Evolutionary conservation across 2,113 vertebrate genomes (phyloP).

Genomic region (Tenebrosternarchus preto): DNA sequence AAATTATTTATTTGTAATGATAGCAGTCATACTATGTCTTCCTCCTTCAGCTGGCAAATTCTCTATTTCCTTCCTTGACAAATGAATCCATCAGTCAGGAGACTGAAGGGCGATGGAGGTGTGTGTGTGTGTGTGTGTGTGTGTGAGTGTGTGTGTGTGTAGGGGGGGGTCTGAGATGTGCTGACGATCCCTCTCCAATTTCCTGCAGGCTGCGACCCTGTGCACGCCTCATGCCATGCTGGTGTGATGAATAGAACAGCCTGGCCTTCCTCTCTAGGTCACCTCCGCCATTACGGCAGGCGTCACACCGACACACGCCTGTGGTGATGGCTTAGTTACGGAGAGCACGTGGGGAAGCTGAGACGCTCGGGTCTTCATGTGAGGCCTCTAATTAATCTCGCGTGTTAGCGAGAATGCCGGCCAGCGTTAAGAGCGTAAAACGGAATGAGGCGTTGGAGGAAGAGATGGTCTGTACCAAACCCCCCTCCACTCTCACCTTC

Average conservation of each 20-base stretch:
- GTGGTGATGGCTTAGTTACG: slow-evolving; percentile 38
- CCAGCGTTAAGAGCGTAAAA: not conserved
- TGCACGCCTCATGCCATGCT: slow-evolving; percentile 52
- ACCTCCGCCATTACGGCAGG: slow-evolving; percentile 10
- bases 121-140: too few species aligned
- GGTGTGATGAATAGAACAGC: slow-evolving; percentile 63
- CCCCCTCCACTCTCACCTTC: slow-evolving; percentile 79
- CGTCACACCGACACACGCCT: slow-evolving; percentile 5
- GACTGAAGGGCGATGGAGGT: slow-evolving; percentile 54
- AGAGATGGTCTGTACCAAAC: too few species aligned
- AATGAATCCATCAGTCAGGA: slow-evolving; percentile 66
- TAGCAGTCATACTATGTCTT: slow-evolving; percentile 51
- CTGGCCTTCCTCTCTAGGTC: slow-evolving; percentile 60
- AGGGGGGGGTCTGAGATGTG: slow-evolving; percentile 61
- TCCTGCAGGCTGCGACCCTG: slow-evolving; percentile 62
- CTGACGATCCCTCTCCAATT: slow-evolving; percentile 69
- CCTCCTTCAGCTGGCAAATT: slow-evolving; percentile 54
- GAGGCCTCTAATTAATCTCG: not conserved
- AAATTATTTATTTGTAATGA: slow-evolving; percentile 50
- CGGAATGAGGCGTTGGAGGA: too few species aligned
- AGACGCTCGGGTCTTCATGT: not conserved
- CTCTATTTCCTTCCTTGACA: slow-evolving; percentile 61
- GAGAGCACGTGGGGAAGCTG: not conserved
- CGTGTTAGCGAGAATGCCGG: not conserved
- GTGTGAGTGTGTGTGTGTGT: too few species aligned